Conservation (phyloP, 1,140 invertebrate genomes). For the Heliconius melpomene region DNA sequence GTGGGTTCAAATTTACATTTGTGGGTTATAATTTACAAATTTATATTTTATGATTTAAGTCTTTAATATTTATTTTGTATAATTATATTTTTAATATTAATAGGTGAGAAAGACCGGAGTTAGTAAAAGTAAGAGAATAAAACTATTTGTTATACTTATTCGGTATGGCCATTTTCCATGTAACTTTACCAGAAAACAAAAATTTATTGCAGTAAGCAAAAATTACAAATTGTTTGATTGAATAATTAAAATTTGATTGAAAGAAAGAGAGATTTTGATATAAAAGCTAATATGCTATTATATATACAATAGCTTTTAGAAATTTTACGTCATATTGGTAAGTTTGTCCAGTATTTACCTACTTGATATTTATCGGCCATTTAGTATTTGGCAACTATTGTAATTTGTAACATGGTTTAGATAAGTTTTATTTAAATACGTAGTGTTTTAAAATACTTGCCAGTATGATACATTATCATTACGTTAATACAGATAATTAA, state of each 20-base stretch:
- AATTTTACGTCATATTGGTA: not conserved
- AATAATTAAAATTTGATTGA: not conserved
- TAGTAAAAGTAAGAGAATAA: too few relatives aligned
- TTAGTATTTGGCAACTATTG: not conserved
- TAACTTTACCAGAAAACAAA: not conserved
- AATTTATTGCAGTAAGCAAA: not conserved
- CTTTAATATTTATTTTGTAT: conserved; percentile 8
- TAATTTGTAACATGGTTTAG: not conserved
- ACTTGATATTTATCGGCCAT: not conserved
- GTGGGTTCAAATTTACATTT: not conserved
- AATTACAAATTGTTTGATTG: too few relatives aligned
- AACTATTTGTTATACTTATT: too few relatives aligned
- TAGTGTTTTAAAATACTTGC: conserved; percentile 5
- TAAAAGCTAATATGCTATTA: not conserved
- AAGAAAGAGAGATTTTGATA: not conserved
- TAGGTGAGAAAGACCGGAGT: not conserved
- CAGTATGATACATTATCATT: conserved; percentile 13
- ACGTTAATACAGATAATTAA: not conserved
- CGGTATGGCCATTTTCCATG: not conserved
- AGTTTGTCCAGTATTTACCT: not conserved
- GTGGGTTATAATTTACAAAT: not conserved
- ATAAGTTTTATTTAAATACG: not conserved
- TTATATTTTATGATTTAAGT: not conserved
- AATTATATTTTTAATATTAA: not conserved
- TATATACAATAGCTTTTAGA: too few relatives aligned